phyloP scores from a whole-genome alignment of 2,888 invertebrate genomes.

The Thera obeliscata region DNA sequence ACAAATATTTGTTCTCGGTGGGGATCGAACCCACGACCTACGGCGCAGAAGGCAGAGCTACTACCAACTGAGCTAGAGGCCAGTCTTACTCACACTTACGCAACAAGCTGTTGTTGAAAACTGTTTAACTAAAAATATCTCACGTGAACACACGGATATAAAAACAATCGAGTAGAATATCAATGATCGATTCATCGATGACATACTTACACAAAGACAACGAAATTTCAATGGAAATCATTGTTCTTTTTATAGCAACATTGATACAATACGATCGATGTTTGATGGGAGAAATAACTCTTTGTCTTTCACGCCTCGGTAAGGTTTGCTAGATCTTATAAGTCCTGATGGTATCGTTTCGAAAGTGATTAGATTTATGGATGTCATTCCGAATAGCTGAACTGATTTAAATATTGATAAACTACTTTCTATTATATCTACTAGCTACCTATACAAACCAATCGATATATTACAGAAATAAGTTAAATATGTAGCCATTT shows the following conservation, averaged over 20 bases:
- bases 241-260: conserved; percentile 38
- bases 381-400: too few relatives aligned
- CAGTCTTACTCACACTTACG: not conserved
- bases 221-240: conserved; percentile 36
- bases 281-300: conserved; percentile 23
- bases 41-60: too few relatives aligned
- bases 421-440: too few relatives aligned
- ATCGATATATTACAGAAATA: not conserved
- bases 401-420: not conserved
- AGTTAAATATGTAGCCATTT: not conserved
- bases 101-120: not conserved
- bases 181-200: conserved; percentile 43
- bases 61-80: too few relatives aligned
- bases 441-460: not conserved
- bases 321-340: not conserved
- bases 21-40: too few relatives aligned
- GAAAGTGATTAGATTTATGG: too few relatives aligned
- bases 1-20: too few relatives aligned
- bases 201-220: conserved; percentile 36
- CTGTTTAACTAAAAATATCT: conserved; percentile 7
- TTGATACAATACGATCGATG: conserved; percentile 21
- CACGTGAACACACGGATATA: conserved; percentile 20
- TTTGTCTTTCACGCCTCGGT: not conserved
- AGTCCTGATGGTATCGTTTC: not conserved
- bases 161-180: conserved; percentile 40